Evolutionary conservation across 2,888 invertebrate genomes (phyloP), one percentile per base, ranked within the genome.

Genomic region (Tetragonula carbonaria): DNA sequence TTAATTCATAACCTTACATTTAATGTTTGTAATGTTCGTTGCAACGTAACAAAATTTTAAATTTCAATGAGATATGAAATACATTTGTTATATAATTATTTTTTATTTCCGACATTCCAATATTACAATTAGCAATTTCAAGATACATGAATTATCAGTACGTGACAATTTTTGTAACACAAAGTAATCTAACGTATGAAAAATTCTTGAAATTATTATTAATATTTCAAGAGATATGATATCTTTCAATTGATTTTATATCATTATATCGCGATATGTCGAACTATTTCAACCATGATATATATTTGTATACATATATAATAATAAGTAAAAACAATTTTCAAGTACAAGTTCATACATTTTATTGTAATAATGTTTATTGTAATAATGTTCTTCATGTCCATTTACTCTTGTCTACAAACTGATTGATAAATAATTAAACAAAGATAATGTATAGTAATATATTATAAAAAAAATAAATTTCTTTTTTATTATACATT

Each of bases 11-110:
- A 23, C 28, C 8, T 62, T 23, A 18, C 23, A 18, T 62, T 62
- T 62, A 53, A 59, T 33, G 16, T 45, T 75, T 45, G 2, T 38
- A 53, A n/a, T 75, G 23, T 76, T 65, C 65, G 50, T 73, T 73
- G 13, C 6, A 14, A 68, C 68, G 28, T 4, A 5, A 50, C n/a
- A 2, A 55, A n/a, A 63, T 33, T 63, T 51, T 4, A 5, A 23
- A 50, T 23, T 50, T 3, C 21, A 21, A 3, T 23, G 18, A 23
- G 21, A 65, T 13, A 21, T 50, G 11, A 8, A 23, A 16, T 50
- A 67, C 11, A 2, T 21, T 21, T 63, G 2, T 63, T 23, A 16
- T 13, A 4, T 21, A 21, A 38, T 38, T 2, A 21, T 8, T 45
- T 13, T 38, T 65, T 65, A 16, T 28, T 16, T 5, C 13, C 18